Conservation (phyloP, 2,113 vertebrate species). For the Pteruthius melanotis region DNA sequence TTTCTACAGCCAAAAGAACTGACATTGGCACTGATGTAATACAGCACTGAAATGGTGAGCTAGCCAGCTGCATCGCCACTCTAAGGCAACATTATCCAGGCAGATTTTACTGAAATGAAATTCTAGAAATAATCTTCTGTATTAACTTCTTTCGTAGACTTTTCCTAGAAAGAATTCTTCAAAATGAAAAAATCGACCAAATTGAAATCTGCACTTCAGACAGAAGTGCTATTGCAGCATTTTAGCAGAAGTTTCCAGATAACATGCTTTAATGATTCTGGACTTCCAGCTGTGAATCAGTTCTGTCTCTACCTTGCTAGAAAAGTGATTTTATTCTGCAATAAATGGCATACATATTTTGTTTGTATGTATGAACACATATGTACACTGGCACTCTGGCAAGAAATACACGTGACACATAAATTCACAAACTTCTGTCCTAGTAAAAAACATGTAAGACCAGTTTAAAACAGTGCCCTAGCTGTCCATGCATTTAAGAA, state of each 20-base stretch:
- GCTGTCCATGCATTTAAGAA: neutral
- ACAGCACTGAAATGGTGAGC: neutral
- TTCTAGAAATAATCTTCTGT: neutral
- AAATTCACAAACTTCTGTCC: neutral
- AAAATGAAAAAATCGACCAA: neutral
- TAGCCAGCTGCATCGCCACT: conserved; percentile 37
- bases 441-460: neutral
- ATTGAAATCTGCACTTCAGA: neutral
- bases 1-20: neutral
- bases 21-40: neutral
- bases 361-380: neutral
- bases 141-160: neutral
- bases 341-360: neutral
- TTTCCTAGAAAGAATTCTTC: neutral
- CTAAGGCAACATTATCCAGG: neutral
- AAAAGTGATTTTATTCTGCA: neutral
- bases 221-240: neutral
- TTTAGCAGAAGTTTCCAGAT: neutral
- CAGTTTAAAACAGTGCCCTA: neutral
- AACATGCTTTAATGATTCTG: neutral
- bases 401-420: neutral
- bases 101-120: neutral
- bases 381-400: neutral
- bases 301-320: neutral
- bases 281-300: neutral